Base-by-base conservation (phyloP, 2,888 invertebrate species). In the Dolichomitus sp. region DNA sequence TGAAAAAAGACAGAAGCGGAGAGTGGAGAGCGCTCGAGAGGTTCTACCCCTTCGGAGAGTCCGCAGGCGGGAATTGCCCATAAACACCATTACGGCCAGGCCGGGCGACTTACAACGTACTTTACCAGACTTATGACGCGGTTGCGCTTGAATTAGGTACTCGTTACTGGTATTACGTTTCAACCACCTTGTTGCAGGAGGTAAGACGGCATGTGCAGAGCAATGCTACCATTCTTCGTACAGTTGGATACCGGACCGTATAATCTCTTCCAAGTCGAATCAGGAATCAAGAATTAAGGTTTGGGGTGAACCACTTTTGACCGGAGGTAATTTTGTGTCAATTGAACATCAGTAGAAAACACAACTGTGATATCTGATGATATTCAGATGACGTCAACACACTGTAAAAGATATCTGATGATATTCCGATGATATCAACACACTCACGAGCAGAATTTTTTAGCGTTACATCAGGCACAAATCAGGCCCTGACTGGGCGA, bases 81-180 rank as follows among this genome's bases (percentile, higher is more conserved):
- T 92, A 92, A 92, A 92, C 89, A 91, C 91, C 90, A 92, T 92
- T 92, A 92, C 88, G 87, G 87, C 88, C 87, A 87, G 88, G 85
- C 86, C 84, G 86, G 85, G 87, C 89, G 89, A 92, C 90, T 91
- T 92, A 90, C 89, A 90, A 89, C 88, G 89, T 88, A 90, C 90
- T 92, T 91, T 90, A 85, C 87, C 85, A 86, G 90, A 92, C 90
- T 92, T 91, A 92, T 91, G 91, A 92, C 90, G 88, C 88, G 88
- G 86, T 86, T 78, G 85, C 84, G 84, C 88, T 89, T 91, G 90
- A 91, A 92, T 92, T 91, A 92, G 90, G 89, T 91, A 91, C 91
- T 92, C 88, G 90, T 91, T 91, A 91, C 90, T 80, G 88, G 90
- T 91, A 90, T 91, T 92, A 91, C 90, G 90, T 91, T 91, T 88